Conservation (phyloP, 2,113 vertebrate species). For the Amia ocellicauda region DNA sequence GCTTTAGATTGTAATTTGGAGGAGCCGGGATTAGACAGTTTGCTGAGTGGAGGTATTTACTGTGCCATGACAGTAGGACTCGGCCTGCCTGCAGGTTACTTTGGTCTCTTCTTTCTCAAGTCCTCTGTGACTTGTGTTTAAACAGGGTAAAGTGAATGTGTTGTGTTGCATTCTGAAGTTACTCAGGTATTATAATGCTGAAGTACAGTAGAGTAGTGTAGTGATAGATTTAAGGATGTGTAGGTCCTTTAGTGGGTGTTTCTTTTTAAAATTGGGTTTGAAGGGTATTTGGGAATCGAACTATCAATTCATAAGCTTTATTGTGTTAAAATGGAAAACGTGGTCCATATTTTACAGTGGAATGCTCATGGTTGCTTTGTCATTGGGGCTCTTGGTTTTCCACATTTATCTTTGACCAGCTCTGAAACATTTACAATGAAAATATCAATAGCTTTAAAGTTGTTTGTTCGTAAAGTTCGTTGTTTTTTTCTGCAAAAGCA, state of each 20-base stretch:
- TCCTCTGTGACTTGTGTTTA: slow-evolving; percentile 74
- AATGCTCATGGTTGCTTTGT: not conserved
- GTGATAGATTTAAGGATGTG: slow-evolving; percentile 59
- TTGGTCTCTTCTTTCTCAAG: slow-evolving; percentile 73
- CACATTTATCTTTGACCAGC: too few relatives aligned
- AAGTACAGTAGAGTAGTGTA: slow-evolving; percentile 68
- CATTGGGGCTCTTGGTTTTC: slow-evolving; percentile 3
- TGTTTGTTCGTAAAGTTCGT: too few relatives aligned
- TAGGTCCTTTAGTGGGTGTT: slow-evolving; percentile 80
- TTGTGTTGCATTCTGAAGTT: slow-evolving; percentile 71
- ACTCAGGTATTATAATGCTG: slow-evolving; percentile 78
- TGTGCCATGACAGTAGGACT: slow-evolving; percentile 24
- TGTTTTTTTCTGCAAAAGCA: too few relatives aligned
- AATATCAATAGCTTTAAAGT: too few relatives aligned
- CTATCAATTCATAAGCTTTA: slow-evolving; percentile 18
- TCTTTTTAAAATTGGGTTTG: slow-evolving; percentile 72
- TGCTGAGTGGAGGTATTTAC: slow-evolving; percentile 42
- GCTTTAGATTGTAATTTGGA: too few relatives aligned
- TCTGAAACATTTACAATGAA: too few relatives aligned
- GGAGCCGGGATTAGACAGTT: slow-evolving; percentile 21
- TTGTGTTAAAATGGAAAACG: not conserved
- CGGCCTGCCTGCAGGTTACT: slow-evolving; percentile 43
- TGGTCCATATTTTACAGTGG: slow-evolving; percentile 6
- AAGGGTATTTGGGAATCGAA: slow-evolving; percentile 57
- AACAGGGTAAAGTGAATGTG: slow-evolving; percentile 97